Evolutionary conservation across 2,888 invertebrate species (phyloP).

Genomic region (Oligia fasciuncula): DNA sequence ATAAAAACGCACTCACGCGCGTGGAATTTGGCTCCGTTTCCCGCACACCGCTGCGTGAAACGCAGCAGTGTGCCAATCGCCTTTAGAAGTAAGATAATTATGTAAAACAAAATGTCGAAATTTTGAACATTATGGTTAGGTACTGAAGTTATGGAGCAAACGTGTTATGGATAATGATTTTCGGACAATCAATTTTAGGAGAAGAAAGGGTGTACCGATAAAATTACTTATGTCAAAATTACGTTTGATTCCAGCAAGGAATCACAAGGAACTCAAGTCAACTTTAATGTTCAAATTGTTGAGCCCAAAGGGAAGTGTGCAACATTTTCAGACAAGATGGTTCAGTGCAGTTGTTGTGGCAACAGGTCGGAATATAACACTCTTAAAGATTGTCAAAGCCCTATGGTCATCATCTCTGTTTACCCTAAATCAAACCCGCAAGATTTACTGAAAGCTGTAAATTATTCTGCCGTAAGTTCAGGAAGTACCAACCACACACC

Average conservation of each 20-base stretch:
- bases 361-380: constrained; percentile 47
- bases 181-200: too few relatives aligned
- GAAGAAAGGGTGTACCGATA: not conserved
- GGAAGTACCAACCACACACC: not conserved
- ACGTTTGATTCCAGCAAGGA: constrained; percentile 64
- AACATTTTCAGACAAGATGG: constrained; percentile 67
- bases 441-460: constrained; percentile 53
- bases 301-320: constrained; percentile 28
- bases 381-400: constrained; percentile 68
- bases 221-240: constrained; percentile 20
- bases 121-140: too few relatives aligned
- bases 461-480: not conserved
- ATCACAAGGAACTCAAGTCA: constrained; percentile 80
- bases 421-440: constrained; percentile 77
- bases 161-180: too few relatives aligned
- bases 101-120: too few relatives aligned
- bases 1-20: too few relatives aligned
- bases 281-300: constrained; percentile 68
- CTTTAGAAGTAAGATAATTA: too few relatives aligned
- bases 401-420: constrained; percentile 85
- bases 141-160: too few relatives aligned
- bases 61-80: too few relatives aligned
- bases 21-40: too few relatives aligned
- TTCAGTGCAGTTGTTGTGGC: constrained; percentile 72
- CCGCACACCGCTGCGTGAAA: too few relatives aligned